Base-by-base conservation (phyloP, 2,797 vertebrate species). In the Heterohyrax brucei region DNA sequence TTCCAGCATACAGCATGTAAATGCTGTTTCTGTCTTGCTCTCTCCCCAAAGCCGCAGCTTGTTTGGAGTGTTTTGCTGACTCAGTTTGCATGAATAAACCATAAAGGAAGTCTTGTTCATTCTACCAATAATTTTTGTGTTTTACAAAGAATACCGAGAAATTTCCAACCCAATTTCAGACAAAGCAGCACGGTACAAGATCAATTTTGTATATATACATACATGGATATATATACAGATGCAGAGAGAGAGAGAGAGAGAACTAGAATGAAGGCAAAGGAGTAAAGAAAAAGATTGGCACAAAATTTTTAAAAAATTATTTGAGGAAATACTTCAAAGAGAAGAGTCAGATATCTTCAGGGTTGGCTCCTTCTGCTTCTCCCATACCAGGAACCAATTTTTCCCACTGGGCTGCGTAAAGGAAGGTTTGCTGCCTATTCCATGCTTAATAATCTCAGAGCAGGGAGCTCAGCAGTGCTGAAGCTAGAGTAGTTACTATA, bases 11-110 rank as follows among this genome's bases (percentile, higher is more conserved):
- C 61, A 90, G 80, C n/a, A 81, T 66, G 66, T 30, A 19, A 96
- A 91, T 53, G 83, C 78, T 97, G 19, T 59, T 97, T 83, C n/a
- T 22, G 39, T 24, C 79, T 97, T 21, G 6, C 44, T 79, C 61
- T 79, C n/a, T 85, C 16, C 30, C 70, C 7, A 7, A 2, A 87
- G 89, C 95, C 61, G 16, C 30, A 44, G 56, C 50, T 97, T 73
- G 79, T 95, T 96, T 96, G 95, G 91, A 91, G 14, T 26, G 86
- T 79, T 94, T 96, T 79, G 62, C 92, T 89, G 75, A 88, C 90
- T 91, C 85, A 44, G 21, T 97, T 97, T 97, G 56, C 70, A 84
- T 93, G 93, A 95, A 94, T 95, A 97, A 97, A 96, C 94, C 89
- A 94, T 88, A 26, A 96, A 96, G 30, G 26, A 95, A 92, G 13